phyloP scores from a whole-genome alignment of 2,113 vertebrate species.

The Thalassarche chlororhynchos region DNA sequence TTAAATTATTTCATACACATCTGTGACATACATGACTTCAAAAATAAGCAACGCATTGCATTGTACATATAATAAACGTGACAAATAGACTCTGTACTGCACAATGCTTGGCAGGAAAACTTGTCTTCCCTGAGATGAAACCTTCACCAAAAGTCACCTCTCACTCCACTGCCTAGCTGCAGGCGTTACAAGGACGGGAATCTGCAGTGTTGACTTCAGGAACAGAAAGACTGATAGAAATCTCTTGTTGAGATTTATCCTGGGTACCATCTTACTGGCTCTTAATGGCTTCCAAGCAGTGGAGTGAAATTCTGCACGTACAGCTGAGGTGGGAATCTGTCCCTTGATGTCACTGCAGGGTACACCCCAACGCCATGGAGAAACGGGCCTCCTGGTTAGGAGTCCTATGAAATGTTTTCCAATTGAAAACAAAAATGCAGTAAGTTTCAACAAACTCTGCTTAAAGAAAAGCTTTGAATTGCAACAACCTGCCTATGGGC shows the following conservation, averaged over 20 bases:
- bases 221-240: background rate
- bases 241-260: background rate
- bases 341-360: background rate
- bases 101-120: background rate
- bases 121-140: background rate
- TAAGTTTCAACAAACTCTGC: background rate
- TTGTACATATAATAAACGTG: no score
- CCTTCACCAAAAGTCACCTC: background rate
- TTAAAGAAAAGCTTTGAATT: background rate
- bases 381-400: no score
- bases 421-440: background rate
- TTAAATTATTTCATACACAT: background rate
- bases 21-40: background rate
- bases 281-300: background rate
- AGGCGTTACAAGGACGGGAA: background rate
- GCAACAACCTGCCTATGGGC: background rate
- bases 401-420: background rate
- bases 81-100: background rate
- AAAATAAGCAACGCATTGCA: background rate
- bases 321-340: background rate
- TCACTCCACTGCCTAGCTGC: background rate
- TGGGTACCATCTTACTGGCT: background rate
- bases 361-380: background rate
- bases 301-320: no score
- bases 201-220: background rate